Conservation (phyloP, 2,113 vertebrate genomes). For the Actenoides lindsayi region DNA sequence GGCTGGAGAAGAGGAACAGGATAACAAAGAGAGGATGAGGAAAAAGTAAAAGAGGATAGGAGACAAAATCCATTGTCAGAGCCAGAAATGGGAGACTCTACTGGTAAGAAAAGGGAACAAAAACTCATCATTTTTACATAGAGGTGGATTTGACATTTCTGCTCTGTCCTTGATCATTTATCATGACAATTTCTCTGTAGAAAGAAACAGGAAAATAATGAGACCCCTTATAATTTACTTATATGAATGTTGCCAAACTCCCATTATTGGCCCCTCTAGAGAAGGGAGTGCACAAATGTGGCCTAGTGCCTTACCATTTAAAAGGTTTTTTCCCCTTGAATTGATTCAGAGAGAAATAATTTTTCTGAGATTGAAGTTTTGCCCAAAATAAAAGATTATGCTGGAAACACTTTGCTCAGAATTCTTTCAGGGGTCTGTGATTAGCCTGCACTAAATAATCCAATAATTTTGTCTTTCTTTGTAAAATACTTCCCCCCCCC, state of each 20-base stretch:
- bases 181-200: not conserved
- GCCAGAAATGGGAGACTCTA: not conserved
- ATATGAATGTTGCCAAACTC: not conserved
- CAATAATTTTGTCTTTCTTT: not conserved
- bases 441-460: fast-evolving
- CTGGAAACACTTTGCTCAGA: not conserved
- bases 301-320: not conserved
- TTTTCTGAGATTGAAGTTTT: not conserved
- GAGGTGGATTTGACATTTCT: not conserved
- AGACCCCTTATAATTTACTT: not conserved
- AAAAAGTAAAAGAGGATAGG: fast-evolving
- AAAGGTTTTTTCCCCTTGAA: not conserved
- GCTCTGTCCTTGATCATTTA: not conserved
- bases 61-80: not conserved
- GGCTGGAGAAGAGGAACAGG: not conserved
- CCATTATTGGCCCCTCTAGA: not conserved
- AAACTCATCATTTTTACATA: not conserved
- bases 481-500: not conserved
- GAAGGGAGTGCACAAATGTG: not conserved
- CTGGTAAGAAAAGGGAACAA: not conserved
- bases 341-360: not conserved
- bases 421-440: not conserved
- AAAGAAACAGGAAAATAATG: not conserved
- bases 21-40: not conserved
- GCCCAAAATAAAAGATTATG: not conserved